Conservation (phyloP, 30 jellyfish, hydroid and myxozoan genomes). For the Turritopsis rubra region DNA sequence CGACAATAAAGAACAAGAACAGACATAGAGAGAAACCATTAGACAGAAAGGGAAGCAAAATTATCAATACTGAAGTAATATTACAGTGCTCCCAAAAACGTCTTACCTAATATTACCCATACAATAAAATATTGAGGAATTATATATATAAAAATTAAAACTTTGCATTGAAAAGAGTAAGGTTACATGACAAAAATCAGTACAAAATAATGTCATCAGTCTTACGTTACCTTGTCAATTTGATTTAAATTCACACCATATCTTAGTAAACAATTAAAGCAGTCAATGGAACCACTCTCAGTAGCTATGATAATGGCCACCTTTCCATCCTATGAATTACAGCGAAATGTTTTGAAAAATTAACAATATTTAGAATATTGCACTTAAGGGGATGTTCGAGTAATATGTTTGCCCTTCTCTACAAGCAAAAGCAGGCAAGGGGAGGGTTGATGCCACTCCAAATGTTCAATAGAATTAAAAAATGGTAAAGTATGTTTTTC, state of each 20-base stretch:
- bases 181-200: not conserved
- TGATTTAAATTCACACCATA: not conserved
- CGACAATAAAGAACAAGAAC: not conserved
- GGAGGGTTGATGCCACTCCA: no score
- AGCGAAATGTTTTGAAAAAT: not conserved
- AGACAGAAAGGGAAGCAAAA: not conserved
- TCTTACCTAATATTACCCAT: no score
- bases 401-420: no score
- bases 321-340: slow-evolving; percentile 6
- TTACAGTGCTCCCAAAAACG: not conserved
- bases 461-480: no score
- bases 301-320: slow-evolving; percentile 4
- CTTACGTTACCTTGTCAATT: not conserved
- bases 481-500: no score
- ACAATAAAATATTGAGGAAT: no score
- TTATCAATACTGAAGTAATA: not conserved
- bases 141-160: no score
- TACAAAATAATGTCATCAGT: not conserved
- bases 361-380: no score
- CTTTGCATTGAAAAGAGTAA: not conserved
- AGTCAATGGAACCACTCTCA: slow-evolving; percentile 23
- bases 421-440: no score
- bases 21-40: not conserved
- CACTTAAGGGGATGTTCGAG: no score
- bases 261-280: slow-evolving; percentile 14